Conservation (phyloP, 2,113 vertebrate genomes). For the Globicephala melas region DNA sequence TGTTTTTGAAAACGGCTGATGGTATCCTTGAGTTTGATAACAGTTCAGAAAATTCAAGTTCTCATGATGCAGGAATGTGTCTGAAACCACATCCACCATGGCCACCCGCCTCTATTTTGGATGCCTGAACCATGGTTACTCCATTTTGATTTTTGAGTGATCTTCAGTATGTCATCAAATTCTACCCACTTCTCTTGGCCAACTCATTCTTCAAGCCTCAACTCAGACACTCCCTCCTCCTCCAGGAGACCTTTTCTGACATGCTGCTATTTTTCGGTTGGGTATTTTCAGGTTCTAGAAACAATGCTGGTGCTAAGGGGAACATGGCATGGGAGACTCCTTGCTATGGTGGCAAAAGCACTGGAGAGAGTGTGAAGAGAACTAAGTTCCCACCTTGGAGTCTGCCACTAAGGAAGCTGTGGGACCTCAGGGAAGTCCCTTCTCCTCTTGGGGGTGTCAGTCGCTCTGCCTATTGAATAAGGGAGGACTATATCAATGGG, state of each 20-base stretch:
- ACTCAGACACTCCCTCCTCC: too few relatives aligned
- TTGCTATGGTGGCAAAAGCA: neutral
- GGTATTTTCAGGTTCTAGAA: neutral
- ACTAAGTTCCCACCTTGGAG: neutral
- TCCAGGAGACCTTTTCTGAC: neutral
- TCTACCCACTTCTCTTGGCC: neutral
- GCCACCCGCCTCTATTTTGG: neutral
- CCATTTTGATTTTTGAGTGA: neutral
- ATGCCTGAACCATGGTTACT: neutral
- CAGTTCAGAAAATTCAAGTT: neutral
- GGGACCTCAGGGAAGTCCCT: neutral
- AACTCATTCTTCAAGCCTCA: neutral
- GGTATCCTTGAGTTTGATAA: neutral
- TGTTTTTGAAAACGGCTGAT: neutral
- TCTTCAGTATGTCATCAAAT: neutral
- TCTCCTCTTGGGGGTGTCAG: neutral
- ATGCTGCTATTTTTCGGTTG: neutral
- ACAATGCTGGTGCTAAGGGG: neutral
- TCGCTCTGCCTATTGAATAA: neutral
- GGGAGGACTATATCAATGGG: neutral
- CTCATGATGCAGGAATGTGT: neutral
- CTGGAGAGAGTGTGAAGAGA: neutral
- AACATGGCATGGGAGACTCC: neutral
- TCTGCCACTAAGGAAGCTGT: neutral
- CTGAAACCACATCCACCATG: neutral